A percentile compares a stretch with the other conserved stretches of the same genome.
These are phyloP conservation scores for Pseudomyrmex pallidus DNA, from an alignment of 1,140 invertebrate genomes.

Conservation along the genomic window DNA sequence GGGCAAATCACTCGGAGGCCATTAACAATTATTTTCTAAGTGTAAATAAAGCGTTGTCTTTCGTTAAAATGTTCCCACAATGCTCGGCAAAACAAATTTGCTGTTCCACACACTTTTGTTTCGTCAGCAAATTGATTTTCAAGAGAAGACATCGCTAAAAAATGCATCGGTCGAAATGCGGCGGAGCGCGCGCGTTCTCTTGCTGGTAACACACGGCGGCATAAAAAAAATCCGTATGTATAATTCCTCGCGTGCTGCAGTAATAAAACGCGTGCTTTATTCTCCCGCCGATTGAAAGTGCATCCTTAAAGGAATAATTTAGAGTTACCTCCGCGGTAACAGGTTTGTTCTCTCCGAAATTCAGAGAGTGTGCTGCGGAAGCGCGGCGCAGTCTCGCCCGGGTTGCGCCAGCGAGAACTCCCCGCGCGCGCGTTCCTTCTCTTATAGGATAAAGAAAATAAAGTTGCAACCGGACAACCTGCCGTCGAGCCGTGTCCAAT, in stretches of 20 bases:
- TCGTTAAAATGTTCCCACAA: too few species aligned
- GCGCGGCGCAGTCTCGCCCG: background rate
- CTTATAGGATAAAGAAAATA: conserved; percentile 20
- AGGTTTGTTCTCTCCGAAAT: background rate
- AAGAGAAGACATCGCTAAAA: conserved; percentile 17
- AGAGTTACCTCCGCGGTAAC: background rate
- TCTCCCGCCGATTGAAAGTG: background rate
- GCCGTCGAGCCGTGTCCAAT: conserved; percentile 33
- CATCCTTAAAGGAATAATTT: conserved; percentile 24
- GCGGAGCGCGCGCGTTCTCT: background rate
- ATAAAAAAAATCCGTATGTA: conserved; percentile 23
- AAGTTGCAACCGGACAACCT: background rate
- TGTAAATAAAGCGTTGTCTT: too few species aligned
- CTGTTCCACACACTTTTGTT: background rate
- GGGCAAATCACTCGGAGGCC: background rate
- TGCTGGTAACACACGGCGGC: background rate
- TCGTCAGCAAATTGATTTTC: conserved; percentile 10
- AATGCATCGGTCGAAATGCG: background rate
- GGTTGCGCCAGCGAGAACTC: background rate
- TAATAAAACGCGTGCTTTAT: conserved; percentile 20
- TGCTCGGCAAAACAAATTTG: too few species aligned
- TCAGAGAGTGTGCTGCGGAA: background rate
- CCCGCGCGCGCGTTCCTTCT: background rate
- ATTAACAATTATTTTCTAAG: too few species aligned
- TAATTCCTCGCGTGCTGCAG: conserved; percentile 8